phyloP scores from a whole-genome alignment of 2,797 vertebrate genomes.

The Cryptoprocta ferox region DNA sequence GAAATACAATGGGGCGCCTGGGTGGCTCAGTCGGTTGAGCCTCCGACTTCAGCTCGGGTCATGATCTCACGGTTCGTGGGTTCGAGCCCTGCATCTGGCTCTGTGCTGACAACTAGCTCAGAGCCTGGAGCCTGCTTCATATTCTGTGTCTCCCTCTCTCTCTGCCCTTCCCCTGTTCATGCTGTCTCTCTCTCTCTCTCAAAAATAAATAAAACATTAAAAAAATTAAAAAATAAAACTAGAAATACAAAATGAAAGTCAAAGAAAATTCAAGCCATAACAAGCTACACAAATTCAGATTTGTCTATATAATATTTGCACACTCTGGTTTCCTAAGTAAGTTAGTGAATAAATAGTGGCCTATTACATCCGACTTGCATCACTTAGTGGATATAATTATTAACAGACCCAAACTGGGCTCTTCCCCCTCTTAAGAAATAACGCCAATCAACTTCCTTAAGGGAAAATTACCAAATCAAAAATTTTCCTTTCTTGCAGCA shows the following conservation, averaged over 20 bases:
- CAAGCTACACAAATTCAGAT: constrained; percentile 56
- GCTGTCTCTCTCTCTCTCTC: no score
- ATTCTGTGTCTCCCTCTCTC: no score
- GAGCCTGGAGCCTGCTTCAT: no score
- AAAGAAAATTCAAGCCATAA: constrained; percentile 60
- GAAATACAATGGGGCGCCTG: no score
- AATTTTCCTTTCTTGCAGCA: constrained; percentile 72
- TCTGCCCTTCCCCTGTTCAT: no score
- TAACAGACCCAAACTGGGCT: constrained; percentile 71
- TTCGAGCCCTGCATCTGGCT: no score
- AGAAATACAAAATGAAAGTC: constrained; percentile 55
- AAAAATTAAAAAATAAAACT: no score
- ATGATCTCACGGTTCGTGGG: no score
- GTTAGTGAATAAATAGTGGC: background rate
- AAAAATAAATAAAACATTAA: no score
- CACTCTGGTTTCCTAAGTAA: constrained; percentile 46
- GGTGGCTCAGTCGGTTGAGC: no score
- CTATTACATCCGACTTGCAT: constrained; percentile 33
- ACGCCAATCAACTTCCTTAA: constrained; percentile 51
- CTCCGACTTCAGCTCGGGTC: no score
- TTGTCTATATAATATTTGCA: constrained; percentile 14
- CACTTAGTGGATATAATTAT: constrained; percentile 29
- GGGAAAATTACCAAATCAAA: constrained; percentile 77
- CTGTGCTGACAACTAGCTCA: no score
- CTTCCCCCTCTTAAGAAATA: constrained; percentile 74